Percentiles rank a stretch among this genome's conserved stretches.
phyloP scores from a whole-genome alignment of 2,797 vertebrate genomes.

The Eulemur rubriventer region DNA sequence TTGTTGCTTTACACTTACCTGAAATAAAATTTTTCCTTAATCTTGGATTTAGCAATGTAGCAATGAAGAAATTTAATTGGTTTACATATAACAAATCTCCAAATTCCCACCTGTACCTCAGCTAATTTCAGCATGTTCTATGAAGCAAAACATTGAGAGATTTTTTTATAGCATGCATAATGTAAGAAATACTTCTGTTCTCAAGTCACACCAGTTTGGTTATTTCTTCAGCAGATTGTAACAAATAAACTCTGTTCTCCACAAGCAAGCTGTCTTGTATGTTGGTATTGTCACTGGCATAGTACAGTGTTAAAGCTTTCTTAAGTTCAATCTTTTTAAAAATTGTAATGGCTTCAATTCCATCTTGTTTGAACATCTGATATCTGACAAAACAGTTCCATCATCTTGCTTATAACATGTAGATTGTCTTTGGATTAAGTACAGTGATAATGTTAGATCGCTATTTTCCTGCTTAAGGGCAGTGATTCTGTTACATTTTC shows the following conservation, averaged over 20 bases:
- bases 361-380: constrained; percentile 37
- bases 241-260: constrained; percentile 3
- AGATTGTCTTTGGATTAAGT: neutral
- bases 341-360: neutral
- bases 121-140: neutral
- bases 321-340: neutral
- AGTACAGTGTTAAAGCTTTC: neutral
- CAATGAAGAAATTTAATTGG: neutral
- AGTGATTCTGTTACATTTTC: neutral
- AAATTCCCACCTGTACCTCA: neutral
- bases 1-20: neutral
- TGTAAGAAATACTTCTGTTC: neutral
- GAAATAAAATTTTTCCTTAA: neutral
- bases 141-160: neutral
- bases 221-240: constrained; percentile 21
- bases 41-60: neutral
- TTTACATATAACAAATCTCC: neutral
- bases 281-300: neutral
- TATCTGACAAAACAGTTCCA: neutral
- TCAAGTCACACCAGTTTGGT: neutral
- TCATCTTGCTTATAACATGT: neutral
- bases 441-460: neutral
- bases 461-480: neutral
- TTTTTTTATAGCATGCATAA: neutral
- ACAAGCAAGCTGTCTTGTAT: neutral